These are phyloP conservation scores for Tonatia bakeri DNA, from an alignment of 2,113 vertebrate species.

Conservation along the genomic window DNA sequence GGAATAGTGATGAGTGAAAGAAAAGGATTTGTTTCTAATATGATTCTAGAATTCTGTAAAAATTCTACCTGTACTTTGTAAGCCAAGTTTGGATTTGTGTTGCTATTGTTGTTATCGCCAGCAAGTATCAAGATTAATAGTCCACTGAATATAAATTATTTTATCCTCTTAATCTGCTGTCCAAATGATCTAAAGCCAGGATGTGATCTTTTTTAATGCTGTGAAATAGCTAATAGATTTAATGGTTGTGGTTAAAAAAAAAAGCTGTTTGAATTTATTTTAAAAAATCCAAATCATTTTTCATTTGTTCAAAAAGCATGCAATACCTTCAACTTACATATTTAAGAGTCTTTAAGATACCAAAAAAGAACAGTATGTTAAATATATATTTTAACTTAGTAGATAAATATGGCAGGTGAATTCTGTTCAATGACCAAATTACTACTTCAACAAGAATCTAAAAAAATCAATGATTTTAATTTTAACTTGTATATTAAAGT, in stretches of 20 bases:
- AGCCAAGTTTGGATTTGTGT: neutral
- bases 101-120: neutral
- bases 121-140: neutral
- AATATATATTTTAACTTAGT: neutral
- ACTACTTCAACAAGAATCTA: neutral
- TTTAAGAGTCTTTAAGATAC: neutral
- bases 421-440: neutral
- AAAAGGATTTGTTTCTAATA: conserved; percentile 17
- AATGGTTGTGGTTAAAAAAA: neutral
- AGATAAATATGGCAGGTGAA: neutral
- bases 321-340: neutral
- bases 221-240: neutral
- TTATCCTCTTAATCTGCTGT: neutral
- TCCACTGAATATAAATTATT: neutral
- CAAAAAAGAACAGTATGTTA: neutral
- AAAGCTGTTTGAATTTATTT: neutral
- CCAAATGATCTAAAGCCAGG: neutral
- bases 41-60: neutral
- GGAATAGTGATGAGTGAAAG: neutral
- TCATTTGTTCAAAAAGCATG: neutral
- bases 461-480: neutral
- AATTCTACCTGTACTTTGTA: neutral
- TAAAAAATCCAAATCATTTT: conserved; percentile 24
- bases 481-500: neutral
- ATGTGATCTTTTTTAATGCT: neutral